Evolutionary conservation across 2,113 vertebrate species (phyloP).

Genomic region (Nestor notabilis): DNA sequence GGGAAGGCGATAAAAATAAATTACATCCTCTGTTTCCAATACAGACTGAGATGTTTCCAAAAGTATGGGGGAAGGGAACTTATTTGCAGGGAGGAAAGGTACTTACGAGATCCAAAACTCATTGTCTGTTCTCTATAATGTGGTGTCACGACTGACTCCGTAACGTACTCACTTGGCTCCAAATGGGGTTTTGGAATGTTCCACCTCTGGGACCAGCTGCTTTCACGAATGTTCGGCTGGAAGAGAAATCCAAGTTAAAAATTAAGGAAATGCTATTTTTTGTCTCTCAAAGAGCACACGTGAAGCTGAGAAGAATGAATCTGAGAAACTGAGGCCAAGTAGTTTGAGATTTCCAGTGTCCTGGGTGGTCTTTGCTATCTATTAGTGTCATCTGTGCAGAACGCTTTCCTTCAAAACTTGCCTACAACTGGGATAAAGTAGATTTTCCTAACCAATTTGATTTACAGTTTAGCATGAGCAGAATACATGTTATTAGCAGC

Average conservation of each 20-base stretch:
- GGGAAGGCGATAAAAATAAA: slow-evolving; percentile 59
- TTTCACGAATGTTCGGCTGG: background rate
- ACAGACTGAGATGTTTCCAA: slow-evolving; percentile 11
- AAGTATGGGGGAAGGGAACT: background rate
- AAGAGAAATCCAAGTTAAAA: slow-evolving; percentile 20
- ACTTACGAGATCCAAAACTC: background rate
- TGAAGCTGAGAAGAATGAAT: background rate
- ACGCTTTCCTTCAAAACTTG: slow-evolving; percentile 20
- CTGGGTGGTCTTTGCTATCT: slow-evolving; percentile 39
- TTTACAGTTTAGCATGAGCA: background rate
- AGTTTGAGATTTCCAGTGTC: slow-evolving; percentile 23
- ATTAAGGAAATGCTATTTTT: slow-evolving; percentile 29
- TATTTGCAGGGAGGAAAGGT: slow-evolving; percentile 15
- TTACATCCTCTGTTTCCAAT: slow-evolving; percentile 49
- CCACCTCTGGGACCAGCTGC: slow-evolving; percentile 12
- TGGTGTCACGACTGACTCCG: background rate
- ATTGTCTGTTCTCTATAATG: slow-evolving; percentile 18
- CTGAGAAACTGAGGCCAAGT: slow-evolving; percentile 39
- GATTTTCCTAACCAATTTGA: background rate
- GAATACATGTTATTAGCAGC: background rate
- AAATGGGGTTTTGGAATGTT: background rate
- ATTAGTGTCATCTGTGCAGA: background rate
- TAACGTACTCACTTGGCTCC: background rate
- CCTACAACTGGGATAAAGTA: background rate
- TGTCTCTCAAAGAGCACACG: background rate